phyloP scores from a whole-genome alignment of 2,113 vertebrate genomes.

The Craseonycteris thonglongyai region DNA sequence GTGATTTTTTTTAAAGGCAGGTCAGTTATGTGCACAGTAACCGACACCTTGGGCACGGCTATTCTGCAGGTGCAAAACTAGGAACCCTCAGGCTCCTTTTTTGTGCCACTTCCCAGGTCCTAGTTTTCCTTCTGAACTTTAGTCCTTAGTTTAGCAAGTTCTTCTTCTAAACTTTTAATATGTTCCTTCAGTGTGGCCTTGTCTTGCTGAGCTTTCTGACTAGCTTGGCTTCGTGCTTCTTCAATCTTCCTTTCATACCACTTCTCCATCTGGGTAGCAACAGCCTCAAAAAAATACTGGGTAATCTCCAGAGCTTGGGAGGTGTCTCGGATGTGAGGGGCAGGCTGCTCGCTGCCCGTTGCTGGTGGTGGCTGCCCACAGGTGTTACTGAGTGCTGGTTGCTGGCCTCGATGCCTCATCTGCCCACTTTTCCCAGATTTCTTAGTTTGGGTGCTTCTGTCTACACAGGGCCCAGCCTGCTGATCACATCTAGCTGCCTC shows the following conservation, averaged over 20 bases:
- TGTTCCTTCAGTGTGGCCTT: constrained; percentile 85
- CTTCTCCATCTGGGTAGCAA: constrained; percentile 96
- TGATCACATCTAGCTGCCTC: constrained; percentile 76
- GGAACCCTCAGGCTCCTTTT: neutral
- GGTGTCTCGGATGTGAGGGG: constrained; percentile 77
- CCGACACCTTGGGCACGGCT: neutral
- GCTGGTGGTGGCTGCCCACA: constrained; percentile 48
- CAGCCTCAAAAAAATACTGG: constrained; percentile 95
- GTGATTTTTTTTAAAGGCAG: neutral
- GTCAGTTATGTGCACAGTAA: neutral
- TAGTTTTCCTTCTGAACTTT: constrained; percentile 84
- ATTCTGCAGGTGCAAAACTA: neutral
- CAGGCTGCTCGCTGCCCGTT: neutral
- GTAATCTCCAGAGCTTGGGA: constrained; percentile 93
- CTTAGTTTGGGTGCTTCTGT: constrained; percentile 84
- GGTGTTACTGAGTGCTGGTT: rapidly evolving
- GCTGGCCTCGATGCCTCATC: constrained; percentile 70
- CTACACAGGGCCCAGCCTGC: constrained; percentile 65
- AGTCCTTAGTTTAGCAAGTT: constrained; percentile 88
- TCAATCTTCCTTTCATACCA: constrained; percentile 97
- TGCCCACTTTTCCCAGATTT: constrained; percentile 81
- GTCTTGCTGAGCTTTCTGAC: constrained; percentile 88
- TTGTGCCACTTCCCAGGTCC: neutral
- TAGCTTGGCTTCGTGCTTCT: constrained; percentile 89
- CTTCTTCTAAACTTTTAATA: constrained; percentile 89